These are phyloP conservation scores for Pseudopipra pipra DNA, from an alignment of 2,113 vertebrate genomes.

Conservation along the genomic window DNA sequence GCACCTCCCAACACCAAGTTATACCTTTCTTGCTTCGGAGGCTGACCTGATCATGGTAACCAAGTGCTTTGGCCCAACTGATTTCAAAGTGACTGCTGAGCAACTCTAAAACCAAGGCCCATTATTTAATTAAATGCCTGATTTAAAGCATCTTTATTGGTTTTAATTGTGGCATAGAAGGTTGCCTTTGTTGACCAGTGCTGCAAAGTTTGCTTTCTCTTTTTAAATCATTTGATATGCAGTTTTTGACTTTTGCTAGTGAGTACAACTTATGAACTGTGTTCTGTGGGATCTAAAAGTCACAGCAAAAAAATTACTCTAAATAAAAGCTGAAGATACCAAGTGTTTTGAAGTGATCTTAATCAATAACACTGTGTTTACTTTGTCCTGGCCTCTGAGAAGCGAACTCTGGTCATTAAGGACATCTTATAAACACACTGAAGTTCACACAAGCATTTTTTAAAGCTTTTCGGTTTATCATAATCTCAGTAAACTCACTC, in stretches of 20 bases:
- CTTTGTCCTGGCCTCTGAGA: conserved; percentile 16
- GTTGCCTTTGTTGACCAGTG: not conserved
- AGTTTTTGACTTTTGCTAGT: not conserved
- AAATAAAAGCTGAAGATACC: not conserved
- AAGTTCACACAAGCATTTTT: not conserved
- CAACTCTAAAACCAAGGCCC: not conserved
- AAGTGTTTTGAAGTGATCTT: conserved; percentile 42
- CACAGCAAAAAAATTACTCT: not conserved
- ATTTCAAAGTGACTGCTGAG: not conserved
- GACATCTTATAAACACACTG: conserved; percentile 34
- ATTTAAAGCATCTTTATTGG: not conserved
- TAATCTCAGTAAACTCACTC: conserved; percentile 12
- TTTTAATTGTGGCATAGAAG: not conserved
- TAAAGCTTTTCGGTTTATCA: conserved; percentile 17
- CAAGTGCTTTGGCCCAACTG: not conserved
- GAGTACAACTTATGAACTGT: not conserved
- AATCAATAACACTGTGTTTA: conserved; percentile 49
- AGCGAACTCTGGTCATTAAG: not conserved
- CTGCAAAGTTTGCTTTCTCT: not conserved
- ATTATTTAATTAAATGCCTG: not conserved
- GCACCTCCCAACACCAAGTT: not conserved
- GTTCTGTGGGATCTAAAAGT: not conserved
- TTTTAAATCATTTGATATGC: not conserved
- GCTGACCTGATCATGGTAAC: not conserved
- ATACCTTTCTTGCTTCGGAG: not conserved